Evolutionary conservation across 1,140 invertebrate genomes (phyloP).

Genomic region (Tetragnatha versicolor): DNA sequence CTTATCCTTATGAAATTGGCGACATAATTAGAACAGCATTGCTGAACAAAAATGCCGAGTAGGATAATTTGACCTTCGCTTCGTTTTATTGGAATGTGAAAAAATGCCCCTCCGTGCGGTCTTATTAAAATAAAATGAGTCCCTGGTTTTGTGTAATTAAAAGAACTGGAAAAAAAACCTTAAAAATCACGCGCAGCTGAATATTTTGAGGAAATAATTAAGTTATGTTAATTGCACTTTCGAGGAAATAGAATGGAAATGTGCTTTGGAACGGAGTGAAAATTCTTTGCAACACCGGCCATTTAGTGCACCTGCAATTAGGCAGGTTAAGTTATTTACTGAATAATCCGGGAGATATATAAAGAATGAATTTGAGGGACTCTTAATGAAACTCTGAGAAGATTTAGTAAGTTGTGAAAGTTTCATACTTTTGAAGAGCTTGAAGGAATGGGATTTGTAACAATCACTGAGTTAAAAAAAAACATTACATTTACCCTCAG

Average conservation of each 20-base stretch:
- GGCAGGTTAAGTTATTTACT: conserved; percentile 3
- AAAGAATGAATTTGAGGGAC: too few relatives aligned
- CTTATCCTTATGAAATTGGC: conserved; percentile 25
- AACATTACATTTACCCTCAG: too few relatives aligned
- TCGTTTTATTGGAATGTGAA: conserved; percentile 15
- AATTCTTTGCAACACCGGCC: neutral
- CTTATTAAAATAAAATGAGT: conserved; percentile 47
- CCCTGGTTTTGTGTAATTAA: conserved; percentile 47
- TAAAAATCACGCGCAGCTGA: conserved; percentile 2
- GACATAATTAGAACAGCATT: conserved; percentile 45
- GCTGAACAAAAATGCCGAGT: conserved; percentile 8
- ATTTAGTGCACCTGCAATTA: neutral
- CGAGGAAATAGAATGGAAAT: conserved; percentile 1
- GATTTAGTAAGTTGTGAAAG: too few relatives aligned
- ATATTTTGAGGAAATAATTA: conserved; percentile 29
- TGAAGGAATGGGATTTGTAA: too few relatives aligned
- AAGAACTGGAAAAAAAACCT: neutral
- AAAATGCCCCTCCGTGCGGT: neutral
- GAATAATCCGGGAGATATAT: too few relatives aligned
- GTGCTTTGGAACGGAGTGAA: neutral
- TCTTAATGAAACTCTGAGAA: too few relatives aligned
- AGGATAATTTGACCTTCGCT: conserved; percentile 39
- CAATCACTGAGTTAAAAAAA: too few relatives aligned
- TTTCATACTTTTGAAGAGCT: too few relatives aligned
- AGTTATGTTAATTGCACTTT: conserved; percentile 35